Conservation (phyloP, 23 tunicate species). For the Halocynthia aurantium region DNA sequence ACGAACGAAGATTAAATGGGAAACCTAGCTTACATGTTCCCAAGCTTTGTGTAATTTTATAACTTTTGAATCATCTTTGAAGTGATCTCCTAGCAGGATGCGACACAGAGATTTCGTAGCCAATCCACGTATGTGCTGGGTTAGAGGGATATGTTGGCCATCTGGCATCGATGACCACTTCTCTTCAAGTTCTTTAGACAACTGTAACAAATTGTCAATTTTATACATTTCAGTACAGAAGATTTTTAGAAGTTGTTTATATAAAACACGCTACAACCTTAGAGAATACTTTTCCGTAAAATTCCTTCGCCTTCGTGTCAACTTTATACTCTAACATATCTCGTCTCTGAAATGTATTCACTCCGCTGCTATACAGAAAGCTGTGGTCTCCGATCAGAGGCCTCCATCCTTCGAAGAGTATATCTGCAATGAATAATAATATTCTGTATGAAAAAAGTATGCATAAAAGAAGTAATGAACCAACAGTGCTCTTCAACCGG, state of each 20-base stretch:
- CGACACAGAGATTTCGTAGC: slow-evolving; percentile 76
- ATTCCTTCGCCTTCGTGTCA: slow-evolving; percentile 19
- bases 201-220: slow-evolving; percentile 9
- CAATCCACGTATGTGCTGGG: slow-evolving; percentile 67
- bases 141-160: slow-evolving; percentile 70
- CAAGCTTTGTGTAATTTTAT: slow-evolving; percentile 55
- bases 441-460: too few species aligned
- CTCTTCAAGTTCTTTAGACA: slow-evolving; percentile 49
- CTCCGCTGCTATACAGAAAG: slow-evolving; percentile 38
- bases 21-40: slow-evolving; percentile 33
- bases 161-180: slow-evolving; percentile 69
- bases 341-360: slow-evolving; percentile 55
- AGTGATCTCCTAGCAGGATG: slow-evolving; percentile 66
- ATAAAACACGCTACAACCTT: slow-evolving; percentile 5
- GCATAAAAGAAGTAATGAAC: too few species aligned
- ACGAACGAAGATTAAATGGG: too few species aligned
- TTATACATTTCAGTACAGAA: neutral
- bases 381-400: slow-evolving; percentile 61
- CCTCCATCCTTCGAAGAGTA: slow-evolving; percentile 66
- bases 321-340: slow-evolving; percentile 48
- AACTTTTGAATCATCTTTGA: slow-evolving; percentile 41
- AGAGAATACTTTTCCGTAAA: slow-evolving; percentile 42
- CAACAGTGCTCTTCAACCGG: too few species aligned
- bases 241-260: neutral
- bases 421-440: slow-evolving; percentile 22